Evolutionary conservation across 1,140 invertebrate genomes (phyloP), one percentile per base, ranked within the genome.

Genomic region (Drosophila hydei): DNA sequence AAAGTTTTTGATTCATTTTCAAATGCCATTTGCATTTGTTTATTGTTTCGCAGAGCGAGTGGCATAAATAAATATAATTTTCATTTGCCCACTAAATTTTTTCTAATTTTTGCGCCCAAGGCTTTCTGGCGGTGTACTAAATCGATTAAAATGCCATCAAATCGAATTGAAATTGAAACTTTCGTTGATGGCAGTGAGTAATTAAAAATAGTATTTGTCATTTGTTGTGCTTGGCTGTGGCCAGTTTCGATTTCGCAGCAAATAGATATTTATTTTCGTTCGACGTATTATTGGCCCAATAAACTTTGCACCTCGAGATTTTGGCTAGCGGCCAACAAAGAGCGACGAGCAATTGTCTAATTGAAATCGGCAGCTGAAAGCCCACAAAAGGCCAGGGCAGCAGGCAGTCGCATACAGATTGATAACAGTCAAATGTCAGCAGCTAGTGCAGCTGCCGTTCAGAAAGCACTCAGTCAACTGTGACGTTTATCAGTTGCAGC

Each of bases 231-330:
- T 56, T 62, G 70, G 48, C 40, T 43, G 12, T 42, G 56, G 33
- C 52, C 68, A 72, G 45, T 71, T 78, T 84, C 79, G 76, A 62
- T 80, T 27, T 47, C 50, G 43, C 16, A 11, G 25, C 23, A 21
- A 30, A 71, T 65, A 36, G 42, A 63, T 38, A 54, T 56, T 36
- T 55, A 56, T 56, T 56, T 64, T 21, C 21, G 25, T 45, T 47
- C 50, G 21, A 47, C 43, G 54, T 80, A 72, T 81, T 75, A 85
- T 79, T 85, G 79, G 80, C 79, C 80, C 80, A 79, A 85, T 84
- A 84, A 84, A 84, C 79, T 84, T 85, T 84, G 79, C 76, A 72
- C 79, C 79, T 79, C 62, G 48, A 47, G 8, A 27, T 43, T 42
- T 68, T 84, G 80, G 79, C 79, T 40, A 27, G 19, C 36, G 48